These are phyloP conservation scores for Pantherophis guttatus DNA, from an alignment of 2,113 vertebrate genomes.

Conservation along the genomic window DNA sequence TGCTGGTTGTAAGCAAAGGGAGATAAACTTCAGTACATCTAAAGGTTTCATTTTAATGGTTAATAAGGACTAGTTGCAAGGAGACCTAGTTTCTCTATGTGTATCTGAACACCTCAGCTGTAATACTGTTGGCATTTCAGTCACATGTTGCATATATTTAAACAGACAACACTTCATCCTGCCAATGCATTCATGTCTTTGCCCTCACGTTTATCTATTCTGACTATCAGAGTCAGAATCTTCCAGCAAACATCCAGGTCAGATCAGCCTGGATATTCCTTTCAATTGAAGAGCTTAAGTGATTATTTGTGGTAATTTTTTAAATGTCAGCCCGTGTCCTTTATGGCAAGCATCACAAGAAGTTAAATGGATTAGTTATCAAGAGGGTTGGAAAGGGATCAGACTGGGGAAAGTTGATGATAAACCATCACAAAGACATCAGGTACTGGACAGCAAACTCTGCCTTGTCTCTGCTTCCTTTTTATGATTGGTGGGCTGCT, in stretches of 20 bases:
- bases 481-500: not conserved
- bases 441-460: not conserved
- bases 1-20: not conserved
- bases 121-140: constrained; percentile 18
- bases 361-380: rapidly evolving
- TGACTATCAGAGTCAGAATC: constrained; percentile 17
- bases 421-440: not conserved
- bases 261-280: not conserved
- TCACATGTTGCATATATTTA: not conserved
- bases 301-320: not conserved
- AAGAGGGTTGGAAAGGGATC: not conserved
- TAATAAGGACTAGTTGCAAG: not conserved
- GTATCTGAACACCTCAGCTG: constrained; percentile 1
- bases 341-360: not conserved
- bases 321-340: not conserved
- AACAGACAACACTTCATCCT: not conserved
- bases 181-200: not conserved
- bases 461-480: not conserved
- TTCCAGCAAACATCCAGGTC: not conserved
- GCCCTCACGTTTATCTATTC: not conserved
- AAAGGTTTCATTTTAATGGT: not conserved
- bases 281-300: not conserved
- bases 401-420: not conserved
- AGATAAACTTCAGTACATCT: not conserved
- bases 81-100: constrained; percentile 32